A percentile compares a stretch with the other conserved stretches of the same genome.
Evolutionary conservation across 2,797 vertebrate genomes (phyloP).

Genomic region (Acestrorhynchus altus): DNA sequence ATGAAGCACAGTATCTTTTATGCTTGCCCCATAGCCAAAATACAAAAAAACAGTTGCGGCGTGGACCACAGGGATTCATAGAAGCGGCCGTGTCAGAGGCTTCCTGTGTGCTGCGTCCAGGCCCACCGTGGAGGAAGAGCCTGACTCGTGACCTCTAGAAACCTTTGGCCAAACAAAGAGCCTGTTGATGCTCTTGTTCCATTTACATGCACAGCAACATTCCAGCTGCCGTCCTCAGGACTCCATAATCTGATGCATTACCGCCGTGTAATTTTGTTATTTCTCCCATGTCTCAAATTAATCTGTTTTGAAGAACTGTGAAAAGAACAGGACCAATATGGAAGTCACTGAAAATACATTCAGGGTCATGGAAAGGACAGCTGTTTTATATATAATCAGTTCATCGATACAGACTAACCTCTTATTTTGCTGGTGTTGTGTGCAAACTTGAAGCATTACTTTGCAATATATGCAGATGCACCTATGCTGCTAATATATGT

Average conservation of each 20-base stretch:
- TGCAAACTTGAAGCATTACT: background rate
- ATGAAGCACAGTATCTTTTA: slow-evolving; percentile 50
- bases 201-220: slow-evolving; percentile 75
- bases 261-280: slow-evolving; percentile 44
- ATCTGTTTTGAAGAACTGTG: slow-evolving; percentile 10
- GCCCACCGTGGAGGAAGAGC: slow-evolving; percentile 57
- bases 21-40: slow-evolving; percentile 38
- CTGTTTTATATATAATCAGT: background rate
- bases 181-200: slow-evolving; percentile 69
- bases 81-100: slow-evolving; percentile 66
- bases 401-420: background rate
- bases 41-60: slow-evolving; percentile 64
- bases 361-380: background rate
- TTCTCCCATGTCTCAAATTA: slow-evolving; percentile 12
- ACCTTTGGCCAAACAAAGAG: slow-evolving; percentile 75
- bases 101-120: slow-evolving; percentile 67
- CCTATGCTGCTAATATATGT: background rate
- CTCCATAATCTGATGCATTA: slow-evolving; percentile 61
- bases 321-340: background rate
- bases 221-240: slow-evolving; percentile 54
- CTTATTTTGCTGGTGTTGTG: background rate
- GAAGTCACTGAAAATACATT: background rate
- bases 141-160: slow-evolving; percentile 68
- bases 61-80: slow-evolving; percentile 57
- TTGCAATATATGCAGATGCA: background rate